These are phyloP conservation scores for Sclerodermus sp. DNA, from an alignment of 2,888 invertebrate species.

Conservation along the genomic window DNA sequence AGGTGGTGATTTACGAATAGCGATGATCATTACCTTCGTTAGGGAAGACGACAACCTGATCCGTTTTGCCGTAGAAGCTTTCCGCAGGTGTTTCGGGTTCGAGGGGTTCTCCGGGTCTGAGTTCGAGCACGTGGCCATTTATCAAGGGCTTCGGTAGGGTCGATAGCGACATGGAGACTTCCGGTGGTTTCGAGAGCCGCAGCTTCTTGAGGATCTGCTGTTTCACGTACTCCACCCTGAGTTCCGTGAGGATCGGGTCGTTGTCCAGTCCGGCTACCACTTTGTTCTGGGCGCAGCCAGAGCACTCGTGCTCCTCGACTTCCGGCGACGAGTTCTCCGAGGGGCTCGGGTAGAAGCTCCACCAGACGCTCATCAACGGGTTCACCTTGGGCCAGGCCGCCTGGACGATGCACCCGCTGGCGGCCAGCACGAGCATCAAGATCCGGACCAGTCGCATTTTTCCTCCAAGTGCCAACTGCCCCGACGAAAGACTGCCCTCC, in stretches of 20 bases:
- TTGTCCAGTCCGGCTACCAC: constrained; percentile 34
- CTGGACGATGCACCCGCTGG: constrained; percentile 5
- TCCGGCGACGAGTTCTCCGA: constrained; percentile 9
- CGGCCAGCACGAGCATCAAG: not conserved
- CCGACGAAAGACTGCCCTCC: too few relatives aligned
- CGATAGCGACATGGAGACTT: constrained; percentile 64
- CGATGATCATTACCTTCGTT: constrained; percentile 72
- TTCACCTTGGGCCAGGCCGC: constrained; percentile 38
- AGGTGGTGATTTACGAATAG: too few relatives aligned
- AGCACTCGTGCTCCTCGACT: constrained; percentile 25
- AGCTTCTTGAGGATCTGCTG: constrained; percentile 82
- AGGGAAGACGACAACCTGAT: constrained; percentile 81
- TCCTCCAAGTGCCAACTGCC: not conserved
- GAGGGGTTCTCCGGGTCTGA: constrained; percentile 60
- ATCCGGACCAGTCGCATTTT: constrained; percentile 27
- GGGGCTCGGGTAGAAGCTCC: constrained; percentile 31
- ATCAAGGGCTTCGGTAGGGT: constrained; percentile 76
- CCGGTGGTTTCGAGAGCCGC: constrained; percentile 74
- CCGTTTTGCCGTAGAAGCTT: constrained; percentile 82
- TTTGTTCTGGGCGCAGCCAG: constrained; percentile 40
- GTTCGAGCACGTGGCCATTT: constrained; percentile 68
- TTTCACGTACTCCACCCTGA: constrained; percentile 80
- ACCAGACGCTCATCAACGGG: constrained; percentile 44
- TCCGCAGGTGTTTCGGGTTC: constrained; percentile 67
- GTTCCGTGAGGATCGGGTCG: constrained; percentile 62